These are phyloP conservation scores for Zygogramma bicolorata DNA, from an alignment of 2,888 invertebrate genomes.

Conservation along the genomic window DNA sequence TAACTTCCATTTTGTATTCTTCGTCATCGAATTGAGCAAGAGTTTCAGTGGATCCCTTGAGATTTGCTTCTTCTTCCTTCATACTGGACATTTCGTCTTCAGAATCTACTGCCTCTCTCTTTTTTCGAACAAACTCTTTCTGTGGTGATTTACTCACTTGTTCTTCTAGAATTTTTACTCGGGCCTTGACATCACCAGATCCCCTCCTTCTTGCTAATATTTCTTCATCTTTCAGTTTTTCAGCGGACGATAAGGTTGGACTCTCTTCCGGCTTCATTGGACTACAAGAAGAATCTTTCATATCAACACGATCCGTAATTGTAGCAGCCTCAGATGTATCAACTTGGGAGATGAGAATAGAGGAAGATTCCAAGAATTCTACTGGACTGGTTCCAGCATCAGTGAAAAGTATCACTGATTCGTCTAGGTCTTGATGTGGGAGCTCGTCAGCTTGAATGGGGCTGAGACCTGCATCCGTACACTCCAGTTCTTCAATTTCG, in stretches of 20 bases:
- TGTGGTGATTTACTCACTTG: conserved; percentile 63
- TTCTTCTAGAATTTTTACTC: conserved; percentile 70
- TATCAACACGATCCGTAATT: conserved; percentile 68
- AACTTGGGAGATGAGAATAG: conserved; percentile 64
- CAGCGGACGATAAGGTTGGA: conserved; percentile 49
- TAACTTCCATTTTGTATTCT: conserved; percentile 54
- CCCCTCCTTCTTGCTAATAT: conserved; percentile 61
- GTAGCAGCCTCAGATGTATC: conserved; percentile 70
- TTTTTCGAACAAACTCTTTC: conserved; percentile 58
- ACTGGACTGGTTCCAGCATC: conserved; percentile 70
- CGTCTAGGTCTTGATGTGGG: conserved; percentile 60
- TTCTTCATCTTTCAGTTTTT: conserved; percentile 62
- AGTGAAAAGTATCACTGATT: conserved; percentile 65
- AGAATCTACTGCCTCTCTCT: conserved; percentile 61
- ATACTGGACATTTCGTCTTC: conserved; percentile 66
- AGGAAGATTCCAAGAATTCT: conserved; percentile 65
- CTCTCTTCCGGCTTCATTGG: conserved; percentile 66
- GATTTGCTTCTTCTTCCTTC: conserved; percentile 64
- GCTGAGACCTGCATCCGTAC: conserved; percentile 71
- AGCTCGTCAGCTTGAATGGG: conserved; percentile 70
- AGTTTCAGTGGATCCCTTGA: conserved; percentile 63
- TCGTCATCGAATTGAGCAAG: conserved; percentile 64
- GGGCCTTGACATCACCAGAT: conserved; percentile 71
- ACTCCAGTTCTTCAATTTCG: conserved; percentile 68
- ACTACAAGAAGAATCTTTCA: conserved; percentile 70